Base-by-base conservation (phyloP, 2,888 invertebrate genomes). In the Pyrgus malvae region DNA sequence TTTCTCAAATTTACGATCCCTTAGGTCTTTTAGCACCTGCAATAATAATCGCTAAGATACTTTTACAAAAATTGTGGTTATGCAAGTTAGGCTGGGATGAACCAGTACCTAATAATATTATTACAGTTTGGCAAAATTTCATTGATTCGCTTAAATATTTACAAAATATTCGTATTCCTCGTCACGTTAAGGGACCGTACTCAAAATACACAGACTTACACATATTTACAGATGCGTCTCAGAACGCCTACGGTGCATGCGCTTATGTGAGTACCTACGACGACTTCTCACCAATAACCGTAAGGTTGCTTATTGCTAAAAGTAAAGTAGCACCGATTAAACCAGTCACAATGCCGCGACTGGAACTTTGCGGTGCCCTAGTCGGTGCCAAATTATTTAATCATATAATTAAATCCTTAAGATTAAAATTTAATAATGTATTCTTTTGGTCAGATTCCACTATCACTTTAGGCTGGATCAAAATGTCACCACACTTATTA, bases 201-300 rank as follows among this genome's bases (percentile, higher is more conserved):
- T 9, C 8, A 9, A 14, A 17, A 37, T 16, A 37, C 37, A 17
- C 37, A 9, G 37, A 37, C 8, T 9, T 37, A 9, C 37, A 37
- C 17, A 37, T 37, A 37, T 37, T 37, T 37, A 37, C 37, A 14
- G 37, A 37, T 16, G 37, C 55, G 1, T 55, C 51, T 9, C 58
- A 49, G 16, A n/a, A 14, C 2, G 58, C 61, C 2, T 58, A 59
- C 19, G 56, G 58, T 2, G 44, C 59, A 1, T 58, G 59, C n/a
- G 57, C 42, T 11, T 58, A 55, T 19, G 41, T 56, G 5, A 45
- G 17, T 37, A 37, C 37, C 1, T 37, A 38, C 17, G 38, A 38
- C 8, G 31, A 31, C 9, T 31, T 38, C 9, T 19, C 19, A 38
- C 2, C n/a, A n/a, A 11, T 19, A 19, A 16, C n/a, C 9, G 31